Conservation (phyloP, 2,113 vertebrate genomes). For the Thunnus thynnus region DNA sequence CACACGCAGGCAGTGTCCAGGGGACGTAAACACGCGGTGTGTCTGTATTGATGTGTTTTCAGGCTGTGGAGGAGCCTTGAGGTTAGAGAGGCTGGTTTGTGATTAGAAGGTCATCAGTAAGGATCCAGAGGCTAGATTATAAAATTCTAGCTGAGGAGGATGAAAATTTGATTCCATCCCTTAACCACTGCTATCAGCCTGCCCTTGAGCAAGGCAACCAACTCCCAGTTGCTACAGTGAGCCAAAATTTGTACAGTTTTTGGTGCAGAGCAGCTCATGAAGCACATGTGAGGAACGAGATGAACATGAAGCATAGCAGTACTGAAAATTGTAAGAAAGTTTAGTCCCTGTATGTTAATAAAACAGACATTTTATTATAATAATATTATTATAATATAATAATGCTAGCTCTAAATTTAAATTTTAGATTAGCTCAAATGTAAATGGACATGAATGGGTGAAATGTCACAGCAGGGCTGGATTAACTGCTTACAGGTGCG, state of each 20-base stretch:
- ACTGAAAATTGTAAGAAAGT: no score
- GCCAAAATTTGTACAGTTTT: neutral
- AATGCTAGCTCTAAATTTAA: neutral
- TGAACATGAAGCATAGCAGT: neutral
- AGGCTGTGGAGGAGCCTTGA: constrained; percentile 26
- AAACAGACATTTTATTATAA: no score
- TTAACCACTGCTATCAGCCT: constrained; percentile 2
- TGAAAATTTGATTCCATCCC: neutral
- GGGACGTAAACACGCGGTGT: constrained; percentile 23
- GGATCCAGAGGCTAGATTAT: constrained; percentile 7
- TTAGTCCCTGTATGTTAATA: no score
- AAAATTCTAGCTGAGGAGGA: constrained; percentile 15
- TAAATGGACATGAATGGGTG: no score
- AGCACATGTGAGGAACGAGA: neutral
- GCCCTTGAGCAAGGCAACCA: constrained; percentile 38
- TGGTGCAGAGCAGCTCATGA: neutral
- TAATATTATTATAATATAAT: no score
- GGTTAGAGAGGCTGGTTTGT: constrained; percentile 34
- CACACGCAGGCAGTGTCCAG: constrained; percentile 16
- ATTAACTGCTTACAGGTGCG: no score
- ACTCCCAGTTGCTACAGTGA: constrained; percentile 12
- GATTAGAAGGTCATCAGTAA: constrained; percentile 34
- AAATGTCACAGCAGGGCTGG: no score
- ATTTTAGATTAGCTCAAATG: neutral
- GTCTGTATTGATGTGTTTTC: constrained; percentile 34